A percentile compares a stretch with the other conserved stretches of the same genome.
Conservation (phyloP, 53 echinoderm and acorn worm genomes). For the Mesocentrotus franciscanus region DNA sequence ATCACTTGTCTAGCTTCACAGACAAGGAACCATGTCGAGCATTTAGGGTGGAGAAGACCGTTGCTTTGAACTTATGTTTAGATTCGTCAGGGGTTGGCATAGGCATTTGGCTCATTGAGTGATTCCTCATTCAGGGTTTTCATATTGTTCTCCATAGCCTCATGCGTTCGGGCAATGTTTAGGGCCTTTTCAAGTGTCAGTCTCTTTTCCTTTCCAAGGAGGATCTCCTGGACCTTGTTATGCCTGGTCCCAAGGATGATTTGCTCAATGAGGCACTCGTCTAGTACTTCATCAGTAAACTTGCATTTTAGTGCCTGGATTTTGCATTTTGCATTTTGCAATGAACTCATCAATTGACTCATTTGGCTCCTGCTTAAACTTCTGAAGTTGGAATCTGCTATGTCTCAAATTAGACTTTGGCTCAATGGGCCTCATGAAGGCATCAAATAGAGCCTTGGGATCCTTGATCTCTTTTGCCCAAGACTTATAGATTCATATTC, state of each 20-base stretch:
- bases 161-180: slow-evolving; percentile 4
- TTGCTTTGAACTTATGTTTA: no score
- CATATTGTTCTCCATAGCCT: not conserved
- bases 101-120: no score
- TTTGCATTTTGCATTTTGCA: not conserved
- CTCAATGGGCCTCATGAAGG: not conserved
- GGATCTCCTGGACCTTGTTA: not conserved
- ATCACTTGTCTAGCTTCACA: no score
- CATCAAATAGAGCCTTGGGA: not conserved
- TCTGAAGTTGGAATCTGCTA: slow-evolving; percentile 8
- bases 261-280: not conserved
- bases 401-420: not conserved
- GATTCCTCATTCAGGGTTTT: not conserved
- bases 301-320: slow-evolving; percentile 32
- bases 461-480: not conserved
- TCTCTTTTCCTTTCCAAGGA: not conserved
- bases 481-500: not conserved
- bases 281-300: not conserved
- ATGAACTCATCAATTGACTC: slow-evolving; percentile 16
- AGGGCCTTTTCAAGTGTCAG: not conserved
- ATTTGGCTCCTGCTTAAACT: not conserved
- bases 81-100: no score
- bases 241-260: not conserved
- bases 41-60: no score
- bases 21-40: no score